Conservation (phyloP, 2,888 invertebrate species). For the Tetrapedia diversipes region DNA sequence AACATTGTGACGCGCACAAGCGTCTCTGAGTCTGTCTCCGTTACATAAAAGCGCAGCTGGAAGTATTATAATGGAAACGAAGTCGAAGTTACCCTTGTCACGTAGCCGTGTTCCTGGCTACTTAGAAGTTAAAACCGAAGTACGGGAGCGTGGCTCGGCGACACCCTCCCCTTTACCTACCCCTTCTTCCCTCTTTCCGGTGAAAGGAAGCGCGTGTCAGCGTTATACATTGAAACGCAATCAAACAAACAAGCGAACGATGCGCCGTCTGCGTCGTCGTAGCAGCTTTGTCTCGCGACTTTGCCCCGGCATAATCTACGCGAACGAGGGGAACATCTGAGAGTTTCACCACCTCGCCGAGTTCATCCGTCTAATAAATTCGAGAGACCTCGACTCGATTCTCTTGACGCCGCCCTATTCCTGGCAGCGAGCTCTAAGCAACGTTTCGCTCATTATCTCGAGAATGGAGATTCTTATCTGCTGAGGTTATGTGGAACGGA, state of each 20-base stretch:
- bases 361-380: slow-evolving; percentile 29
- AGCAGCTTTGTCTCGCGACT: slow-evolving; percentile 29
- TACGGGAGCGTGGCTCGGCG: neutral
- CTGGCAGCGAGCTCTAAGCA: neutral
- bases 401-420: neutral
- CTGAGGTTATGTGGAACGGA: too few relatives aligned
- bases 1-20: too few relatives aligned
- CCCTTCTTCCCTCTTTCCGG: neutral
- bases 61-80: neutral
- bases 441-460: neutral
- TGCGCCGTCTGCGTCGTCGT: slow-evolving; percentile 24
- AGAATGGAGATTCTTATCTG: neutral
- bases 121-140: slow-evolving; percentile 28
- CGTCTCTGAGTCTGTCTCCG: too few relatives aligned
- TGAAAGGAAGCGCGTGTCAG: slow-evolving; percentile 43
- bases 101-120: slow-evolving; percentile 5
- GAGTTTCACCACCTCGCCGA: slow-evolving; percentile 14
- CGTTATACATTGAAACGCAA: slow-evolving; percentile 48
- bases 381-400: neutral
- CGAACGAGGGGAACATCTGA: slow-evolving; percentile 21
- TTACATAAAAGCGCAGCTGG: neutral
- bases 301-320: slow-evolving; percentile 15
- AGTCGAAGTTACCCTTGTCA: neutral
- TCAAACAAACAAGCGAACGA: slow-evolving; percentile 48
- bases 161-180: neutral